A percentile compares a stretch with the other conserved stretches of the same genome.
Conservation (phyloP, 2,888 invertebrate genomes). For the Notodonta ziczac region DNA sequence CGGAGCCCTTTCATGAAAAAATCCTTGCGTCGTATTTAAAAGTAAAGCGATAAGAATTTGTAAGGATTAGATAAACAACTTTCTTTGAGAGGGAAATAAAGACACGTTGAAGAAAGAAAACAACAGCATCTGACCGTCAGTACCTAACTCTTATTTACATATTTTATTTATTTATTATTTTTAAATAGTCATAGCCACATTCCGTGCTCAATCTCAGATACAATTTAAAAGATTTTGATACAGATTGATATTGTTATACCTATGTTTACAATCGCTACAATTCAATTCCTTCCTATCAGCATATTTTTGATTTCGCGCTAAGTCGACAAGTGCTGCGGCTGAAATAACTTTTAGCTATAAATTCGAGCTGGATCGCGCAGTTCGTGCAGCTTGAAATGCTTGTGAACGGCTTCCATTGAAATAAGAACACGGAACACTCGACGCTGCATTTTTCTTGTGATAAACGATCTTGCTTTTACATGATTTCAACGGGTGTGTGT, state of each 20-base stretch:
- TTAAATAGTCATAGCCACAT: too few species aligned
- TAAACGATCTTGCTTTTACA: conserved; percentile 35
- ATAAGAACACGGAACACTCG: conserved; percentile 52
- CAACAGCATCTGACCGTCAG: not conserved
- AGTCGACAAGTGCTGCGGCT: conserved; percentile 38
- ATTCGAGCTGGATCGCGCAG: conserved; percentile 51
- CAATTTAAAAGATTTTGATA: too few species aligned
- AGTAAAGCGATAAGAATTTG: conserved; percentile 38
- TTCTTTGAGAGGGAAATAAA: conserved; percentile 34
- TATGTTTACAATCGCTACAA: too few species aligned
- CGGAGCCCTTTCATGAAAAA: conserved; percentile 20
- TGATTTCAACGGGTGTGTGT: conserved; percentile 4
- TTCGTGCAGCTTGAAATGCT: conserved; percentile 46
- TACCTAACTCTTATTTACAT: not conserved
- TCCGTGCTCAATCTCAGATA: too few species aligned
- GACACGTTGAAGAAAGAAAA: conserved; percentile 23
- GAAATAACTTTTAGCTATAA: conserved; percentile 59
- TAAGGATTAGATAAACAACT: conserved; percentile 41
- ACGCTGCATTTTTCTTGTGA: conserved; percentile 51
- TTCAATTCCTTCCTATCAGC: not conserved
- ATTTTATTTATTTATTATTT: not conserved
- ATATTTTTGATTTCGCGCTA: conserved; percentile 8
- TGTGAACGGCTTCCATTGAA: conserved; percentile 64
- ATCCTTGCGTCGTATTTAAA: conserved; percentile 25
- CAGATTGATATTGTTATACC: too few species aligned